These are phyloP conservation scores for Drosophila fungiperda DNA, from an alignment of 2,888 invertebrate species.

Conservation along the genomic window DNA sequence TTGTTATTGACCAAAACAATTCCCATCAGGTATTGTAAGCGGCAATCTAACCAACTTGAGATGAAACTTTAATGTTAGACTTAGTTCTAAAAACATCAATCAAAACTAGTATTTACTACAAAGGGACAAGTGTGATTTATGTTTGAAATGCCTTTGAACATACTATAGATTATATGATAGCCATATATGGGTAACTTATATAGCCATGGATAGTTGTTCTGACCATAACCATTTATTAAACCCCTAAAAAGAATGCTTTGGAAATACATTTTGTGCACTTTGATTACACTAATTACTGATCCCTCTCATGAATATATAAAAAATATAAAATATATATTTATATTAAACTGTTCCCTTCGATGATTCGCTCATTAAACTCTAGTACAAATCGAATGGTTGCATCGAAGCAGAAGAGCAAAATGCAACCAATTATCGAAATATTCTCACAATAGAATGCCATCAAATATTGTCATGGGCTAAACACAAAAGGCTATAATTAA, in stretches of 20 bases:
- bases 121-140: constrained; percentile 39
- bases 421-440: not conserved
- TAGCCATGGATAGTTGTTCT: constrained; percentile 46
- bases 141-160: constrained; percentile 14
- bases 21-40: constrained; percentile 30
- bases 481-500: constrained; percentile 66
- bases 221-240: not conserved
- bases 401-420: not conserved
- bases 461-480: constrained; percentile 25
- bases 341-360: too few relatives aligned
- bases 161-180: constrained; percentile 6
- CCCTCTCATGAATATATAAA: not conserved
- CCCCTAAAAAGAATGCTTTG: too few relatives aligned
- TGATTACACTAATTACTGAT: not conserved
- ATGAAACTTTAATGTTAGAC: not conserved
- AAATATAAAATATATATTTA: not conserved
- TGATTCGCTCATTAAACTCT: not conserved
- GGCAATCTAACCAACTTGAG: not conserved
- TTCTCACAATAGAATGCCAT: constrained; percentile 14
- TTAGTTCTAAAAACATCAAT: not conserved
- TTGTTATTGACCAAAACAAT: constrained; percentile 4
- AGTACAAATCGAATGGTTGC: not conserved
- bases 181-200: constrained; percentile 6
- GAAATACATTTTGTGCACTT: not conserved
- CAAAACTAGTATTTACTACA: constrained; percentile 13